phyloP scores from a whole-genome alignment of 1,140 invertebrate genomes.

The Radopholus similis region DNA sequence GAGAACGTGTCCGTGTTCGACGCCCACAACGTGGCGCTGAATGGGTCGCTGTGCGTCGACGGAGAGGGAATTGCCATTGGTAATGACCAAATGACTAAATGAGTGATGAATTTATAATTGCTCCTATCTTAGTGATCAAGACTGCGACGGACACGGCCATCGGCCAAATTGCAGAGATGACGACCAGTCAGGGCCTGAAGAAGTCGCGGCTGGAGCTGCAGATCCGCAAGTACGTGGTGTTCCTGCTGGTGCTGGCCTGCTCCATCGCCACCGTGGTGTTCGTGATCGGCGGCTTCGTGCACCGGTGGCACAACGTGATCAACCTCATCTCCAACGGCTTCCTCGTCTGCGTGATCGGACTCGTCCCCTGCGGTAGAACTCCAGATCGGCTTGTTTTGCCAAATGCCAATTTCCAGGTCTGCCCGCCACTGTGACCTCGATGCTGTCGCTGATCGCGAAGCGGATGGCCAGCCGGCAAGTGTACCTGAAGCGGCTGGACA shows the following conservation, averaged over 20 bases:
- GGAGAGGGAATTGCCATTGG: constrained; percentile 45
- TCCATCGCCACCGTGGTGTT: constrained; percentile 41
- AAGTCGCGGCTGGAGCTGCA: constrained; percentile 31
- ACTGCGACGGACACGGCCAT: constrained; percentile 37
- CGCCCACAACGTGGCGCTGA: constrained; percentile 49
- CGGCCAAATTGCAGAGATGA: constrained; percentile 48
- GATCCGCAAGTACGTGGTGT: constrained; percentile 46
- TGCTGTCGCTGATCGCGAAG: constrained; percentile 91
- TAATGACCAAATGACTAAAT: background rate
- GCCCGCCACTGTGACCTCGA: constrained; percentile 97
- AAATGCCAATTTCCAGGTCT: constrained; percentile 66
- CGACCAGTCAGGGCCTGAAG: constrained; percentile 40
- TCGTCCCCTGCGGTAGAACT: constrained; percentile 59
- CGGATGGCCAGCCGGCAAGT: constrained; percentile 94
- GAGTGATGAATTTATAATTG: background rate
- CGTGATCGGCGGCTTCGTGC: constrained; percentile 38
- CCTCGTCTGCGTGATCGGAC: constrained; percentile 35
- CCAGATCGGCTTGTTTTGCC: background rate
- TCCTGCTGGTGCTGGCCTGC: constrained; percentile 41
- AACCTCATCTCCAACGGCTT: constrained; percentile 26
- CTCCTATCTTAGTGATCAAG: background rate
- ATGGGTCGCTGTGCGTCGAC: constrained; percentile 50
- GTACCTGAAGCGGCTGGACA: constrained; percentile 94
- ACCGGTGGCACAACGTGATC: constrained; percentile 28
- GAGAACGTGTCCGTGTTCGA: constrained; percentile 45